Percentiles rank a stretch among this genome's conserved stretches.
Evolutionary conservation across 1,140 invertebrate genomes (phyloP).

Genomic region (Brachionus rubens): DNA sequence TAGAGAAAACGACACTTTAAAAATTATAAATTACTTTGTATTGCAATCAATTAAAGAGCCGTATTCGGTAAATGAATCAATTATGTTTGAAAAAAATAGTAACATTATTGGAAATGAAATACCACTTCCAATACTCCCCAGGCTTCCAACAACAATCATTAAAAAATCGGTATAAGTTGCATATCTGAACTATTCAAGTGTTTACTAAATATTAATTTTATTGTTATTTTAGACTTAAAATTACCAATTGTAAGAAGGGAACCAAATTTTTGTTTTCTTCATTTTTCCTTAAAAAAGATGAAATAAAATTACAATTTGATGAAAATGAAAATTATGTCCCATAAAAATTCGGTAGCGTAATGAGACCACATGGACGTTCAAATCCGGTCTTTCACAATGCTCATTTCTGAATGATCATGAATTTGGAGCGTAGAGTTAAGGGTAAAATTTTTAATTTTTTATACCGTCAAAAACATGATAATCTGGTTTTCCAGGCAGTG

Average conservation of each 20-base stretch:
- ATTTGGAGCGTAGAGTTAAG: too few species aligned
- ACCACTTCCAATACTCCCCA: background rate
- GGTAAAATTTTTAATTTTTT: too few species aligned
- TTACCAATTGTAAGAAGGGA: background rate
- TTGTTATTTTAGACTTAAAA: too few species aligned
- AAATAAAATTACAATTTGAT: background rate
- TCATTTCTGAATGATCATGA: too few species aligned
- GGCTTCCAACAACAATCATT: background rate
- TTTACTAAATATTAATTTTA: too few species aligned
- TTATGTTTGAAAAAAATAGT: background rate
- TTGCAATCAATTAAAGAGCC: background rate
- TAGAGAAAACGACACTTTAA: too few species aligned
- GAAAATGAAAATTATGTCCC: too few species aligned
- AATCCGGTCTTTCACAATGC: too few species aligned
- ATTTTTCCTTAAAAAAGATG: background rate
- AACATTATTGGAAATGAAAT: background rate
- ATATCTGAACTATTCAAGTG: background rate
- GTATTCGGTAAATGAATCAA: conserved; percentile 13
- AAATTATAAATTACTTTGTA: background rate
- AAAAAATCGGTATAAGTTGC: background rate
- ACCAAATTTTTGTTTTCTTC: background rate
- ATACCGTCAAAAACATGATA: too few species aligned
- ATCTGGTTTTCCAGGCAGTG: too few species aligned
- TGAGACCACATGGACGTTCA: too few species aligned
- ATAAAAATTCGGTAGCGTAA: too few species aligned